Conservation (phyloP, 2,113 vertebrate genomes). For the Ivindomyrus marchei region DNA sequence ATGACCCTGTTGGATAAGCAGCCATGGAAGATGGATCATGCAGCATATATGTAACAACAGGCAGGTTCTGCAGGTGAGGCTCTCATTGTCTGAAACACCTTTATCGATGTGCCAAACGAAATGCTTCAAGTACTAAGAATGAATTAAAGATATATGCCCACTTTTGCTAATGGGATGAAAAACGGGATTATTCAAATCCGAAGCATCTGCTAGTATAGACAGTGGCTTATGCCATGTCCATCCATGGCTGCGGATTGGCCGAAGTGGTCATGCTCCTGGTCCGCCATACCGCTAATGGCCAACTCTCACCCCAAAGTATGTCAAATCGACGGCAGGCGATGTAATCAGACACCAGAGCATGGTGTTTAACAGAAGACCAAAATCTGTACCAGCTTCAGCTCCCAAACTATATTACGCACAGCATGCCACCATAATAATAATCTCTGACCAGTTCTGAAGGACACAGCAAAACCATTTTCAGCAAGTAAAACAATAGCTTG, state of each 20-base stretch:
- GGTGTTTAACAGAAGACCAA: neutral
- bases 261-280: neutral
- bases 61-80: neutral
- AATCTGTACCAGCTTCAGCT: neutral
- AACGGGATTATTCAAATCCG: neutral
- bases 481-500: neutral
- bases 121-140: neutral
- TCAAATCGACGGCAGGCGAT: neutral
- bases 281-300: neutral
- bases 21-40: neutral
- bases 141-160: neutral
- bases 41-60: neutral
- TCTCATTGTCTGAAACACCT: neutral
- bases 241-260: neutral
- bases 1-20: neutral
- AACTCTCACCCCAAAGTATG: neutral
- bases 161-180: neutral
- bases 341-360: neutral
- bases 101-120: neutral
- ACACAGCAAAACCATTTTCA: neutral
- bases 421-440: neutral
- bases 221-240: neutral
- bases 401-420: neutral
- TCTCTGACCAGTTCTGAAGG: neutral
- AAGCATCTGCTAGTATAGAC: neutral